Base-by-base conservation (phyloP, 1,140 invertebrate species). In the Theocolax elegans region DNA sequence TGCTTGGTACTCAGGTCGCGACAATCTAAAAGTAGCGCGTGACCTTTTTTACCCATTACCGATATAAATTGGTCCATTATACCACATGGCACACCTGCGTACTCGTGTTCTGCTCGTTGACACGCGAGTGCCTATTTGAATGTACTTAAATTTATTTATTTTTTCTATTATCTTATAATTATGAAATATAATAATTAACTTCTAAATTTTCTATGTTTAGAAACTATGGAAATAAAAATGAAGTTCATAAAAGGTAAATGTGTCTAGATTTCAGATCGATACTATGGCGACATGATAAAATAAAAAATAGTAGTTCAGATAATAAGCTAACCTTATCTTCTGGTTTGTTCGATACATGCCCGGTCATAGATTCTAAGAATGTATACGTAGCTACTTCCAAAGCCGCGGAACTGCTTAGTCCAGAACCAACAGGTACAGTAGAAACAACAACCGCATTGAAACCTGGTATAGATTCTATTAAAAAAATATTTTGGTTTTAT, bases 31-130 rank as follows among this genome's bases (percentile, higher is more conserved):
- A 97, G 87, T 2, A 97, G 85, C 1, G 94, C 94, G 77, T 93
- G 89, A 70, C 90, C 90, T 76, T 91, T 88, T 81, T 92, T 88
- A 0, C 91, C 96, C 90, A 96, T 91, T 0, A 92, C 89, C 2
- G 94, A 94, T 71, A 97, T 93, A 78, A 96, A 96, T 81, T 98
- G 96, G 84, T 98, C 96, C 96, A 98, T 98, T 70, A 97, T 96
- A 1, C 96, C 96, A 83, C 96, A 98, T 3, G 96, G 96, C 83
- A 96, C 92, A 3, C 90, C 90, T 8, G 95, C 94, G 85, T 93
- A 98, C 42, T 94, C 90, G 80, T 97, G 94, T 79, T 98, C 96
- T 0, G 95, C 96, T 76, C 91, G 92, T 85, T 97, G 95, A 81
- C 96, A 98, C 3, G 90, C 87, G 42, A 95, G 80, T 12, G 94